These are phyloP conservation scores for Beris morrisii DNA, from an alignment of 2,888 invertebrate species.

Conservation along the genomic window DNA sequence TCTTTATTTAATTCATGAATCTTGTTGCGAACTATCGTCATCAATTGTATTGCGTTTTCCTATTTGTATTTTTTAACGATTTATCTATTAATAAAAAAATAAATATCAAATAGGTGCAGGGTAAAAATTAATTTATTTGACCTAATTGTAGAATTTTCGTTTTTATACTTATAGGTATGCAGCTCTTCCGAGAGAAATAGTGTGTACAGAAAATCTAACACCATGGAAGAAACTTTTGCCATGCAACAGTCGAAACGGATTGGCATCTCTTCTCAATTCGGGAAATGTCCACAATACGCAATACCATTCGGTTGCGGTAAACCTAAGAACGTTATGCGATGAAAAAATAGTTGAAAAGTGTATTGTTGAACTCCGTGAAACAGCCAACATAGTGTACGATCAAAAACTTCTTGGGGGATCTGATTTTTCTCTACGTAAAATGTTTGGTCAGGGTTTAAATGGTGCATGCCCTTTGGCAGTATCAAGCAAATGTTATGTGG, in stretches of 20 bases:
- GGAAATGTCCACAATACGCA: conserved; percentile 89
- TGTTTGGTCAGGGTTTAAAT: conserved; percentile 84
- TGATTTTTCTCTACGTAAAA: conserved; percentile 79
- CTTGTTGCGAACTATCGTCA: too few relatives aligned
- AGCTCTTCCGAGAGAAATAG: conserved; percentile 91
- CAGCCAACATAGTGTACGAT: conserved; percentile 87
- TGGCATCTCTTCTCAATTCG: conserved; percentile 86
- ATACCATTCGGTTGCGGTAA: conserved; percentile 87
- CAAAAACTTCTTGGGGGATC: conserved; percentile 60
- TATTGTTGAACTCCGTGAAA: conserved; percentile 79
- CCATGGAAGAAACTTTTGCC: conserved; percentile 98
- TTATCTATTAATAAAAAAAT: too few relatives aligned
- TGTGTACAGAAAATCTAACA: conserved; percentile 98
- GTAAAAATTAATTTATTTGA: too few relatives aligned
- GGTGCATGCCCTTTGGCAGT: conserved; percentile 81
- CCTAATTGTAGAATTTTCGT: conserved; percentile 39
- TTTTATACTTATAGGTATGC: conserved; percentile 70
- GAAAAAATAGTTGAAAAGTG: conserved; percentile 60
- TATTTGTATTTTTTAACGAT: too few relatives aligned
- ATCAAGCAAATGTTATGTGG: conserved; percentile 78
- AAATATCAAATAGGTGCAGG: too few relatives aligned
- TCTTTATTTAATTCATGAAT: too few relatives aligned
- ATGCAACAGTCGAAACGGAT: conserved; percentile 86
- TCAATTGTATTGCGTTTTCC: too few relatives aligned
- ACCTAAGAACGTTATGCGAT: conserved; percentile 77